phyloP scores from a whole-genome alignment of 1,140 invertebrate genomes.

The Drosophila biarmipes region DNA sequence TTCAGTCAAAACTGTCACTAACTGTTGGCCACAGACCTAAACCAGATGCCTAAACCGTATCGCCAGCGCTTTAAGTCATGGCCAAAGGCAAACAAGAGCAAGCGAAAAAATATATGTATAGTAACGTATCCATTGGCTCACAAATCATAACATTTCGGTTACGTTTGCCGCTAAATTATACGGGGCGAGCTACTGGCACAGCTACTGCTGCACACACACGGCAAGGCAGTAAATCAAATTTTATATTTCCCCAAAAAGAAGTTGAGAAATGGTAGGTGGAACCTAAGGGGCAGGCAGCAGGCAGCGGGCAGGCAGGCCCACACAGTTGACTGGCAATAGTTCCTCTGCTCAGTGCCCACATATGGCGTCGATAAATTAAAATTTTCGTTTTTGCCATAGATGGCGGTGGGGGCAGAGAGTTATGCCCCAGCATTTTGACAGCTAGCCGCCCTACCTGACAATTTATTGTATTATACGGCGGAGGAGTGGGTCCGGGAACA shows the following conservation, averaged over 20 bases:
- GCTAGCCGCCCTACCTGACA: constrained; percentile 74
- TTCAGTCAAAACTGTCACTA: constrained; percentile 22
- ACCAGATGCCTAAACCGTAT: constrained; percentile 34
- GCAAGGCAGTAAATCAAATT: constrained; percentile 82
- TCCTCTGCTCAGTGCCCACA: constrained; percentile 77
- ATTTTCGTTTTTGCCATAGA: constrained; percentile 68
- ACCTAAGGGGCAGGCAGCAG: constrained; percentile 39
- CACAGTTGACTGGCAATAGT: constrained; percentile 49
- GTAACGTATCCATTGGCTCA: constrained; percentile 67
- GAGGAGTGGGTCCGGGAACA: neutral
- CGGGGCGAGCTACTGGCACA: constrained; percentile 39
- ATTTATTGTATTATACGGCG: constrained; percentile 78
- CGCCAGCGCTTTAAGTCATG: constrained; percentile 51
- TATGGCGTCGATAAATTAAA: constrained; percentile 84
- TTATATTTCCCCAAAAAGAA: constrained; percentile 81
- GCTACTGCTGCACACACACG: constrained; percentile 27
- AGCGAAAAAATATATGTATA: constrained; percentile 24
- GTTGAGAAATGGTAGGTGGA: constrained; percentile 27
- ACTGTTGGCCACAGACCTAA: constrained; percentile 11
- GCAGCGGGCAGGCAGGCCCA: constrained; percentile 1
- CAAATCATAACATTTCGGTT: constrained; percentile 78
- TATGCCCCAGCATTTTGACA: constrained; percentile 77
- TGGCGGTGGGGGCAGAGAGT: constrained; percentile 26
- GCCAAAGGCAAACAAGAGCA: constrained; percentile 32
- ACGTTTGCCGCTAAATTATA: constrained; percentile 79